A percentile compares a stretch with the other conserved stretches of the same genome.
phyloP scores from a whole-genome alignment of 2,888 invertebrate species.

The Iphiclides podalirius region DNA sequence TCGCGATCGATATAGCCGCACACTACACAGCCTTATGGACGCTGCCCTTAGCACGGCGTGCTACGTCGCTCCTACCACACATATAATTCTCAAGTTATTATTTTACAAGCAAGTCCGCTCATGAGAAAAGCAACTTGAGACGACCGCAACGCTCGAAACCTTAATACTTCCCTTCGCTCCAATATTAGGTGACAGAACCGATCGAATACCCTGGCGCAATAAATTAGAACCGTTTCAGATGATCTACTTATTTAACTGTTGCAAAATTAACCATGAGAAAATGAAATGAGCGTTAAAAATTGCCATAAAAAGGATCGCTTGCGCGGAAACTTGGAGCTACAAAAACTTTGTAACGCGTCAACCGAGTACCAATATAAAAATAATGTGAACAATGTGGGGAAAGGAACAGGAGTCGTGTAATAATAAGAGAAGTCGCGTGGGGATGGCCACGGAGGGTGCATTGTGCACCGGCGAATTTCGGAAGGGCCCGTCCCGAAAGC shows the following conservation, averaged over 20 bases:
- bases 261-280: conserved; percentile 25
- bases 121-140: conserved; percentile 80
- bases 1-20: conserved; percentile 70
- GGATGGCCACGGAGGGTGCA: conserved; percentile 78
- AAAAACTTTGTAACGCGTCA: conserved; percentile 59
- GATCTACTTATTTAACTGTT: conserved; percentile 21
- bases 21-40: conserved; percentile 58
- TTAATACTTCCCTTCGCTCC: conserved; percentile 79
- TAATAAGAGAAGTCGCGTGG: conserved; percentile 78
- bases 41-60: conserved; percentile 54
- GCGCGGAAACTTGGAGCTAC: not conserved
- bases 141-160: conserved; percentile 79
- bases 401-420: conserved; percentile 74
- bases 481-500: conserved; percentile 73
- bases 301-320: not conserved
- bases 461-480: conserved; percentile 78
- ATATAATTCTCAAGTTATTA: conserved; percentile 77
- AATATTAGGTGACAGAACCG: conserved; percentile 76
- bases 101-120: conserved; percentile 78
- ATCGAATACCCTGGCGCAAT: conserved; percentile 55
- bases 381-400: conserved; percentile 76
- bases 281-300: not conserved
- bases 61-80: conserved; percentile 64
- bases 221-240: conserved; percentile 51
- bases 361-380: conserved; percentile 69